These are phyloP conservation scores for Pangasius djambal DNA, from an alignment of 2,797 vertebrate genomes.

Conservation along the genomic window DNA sequence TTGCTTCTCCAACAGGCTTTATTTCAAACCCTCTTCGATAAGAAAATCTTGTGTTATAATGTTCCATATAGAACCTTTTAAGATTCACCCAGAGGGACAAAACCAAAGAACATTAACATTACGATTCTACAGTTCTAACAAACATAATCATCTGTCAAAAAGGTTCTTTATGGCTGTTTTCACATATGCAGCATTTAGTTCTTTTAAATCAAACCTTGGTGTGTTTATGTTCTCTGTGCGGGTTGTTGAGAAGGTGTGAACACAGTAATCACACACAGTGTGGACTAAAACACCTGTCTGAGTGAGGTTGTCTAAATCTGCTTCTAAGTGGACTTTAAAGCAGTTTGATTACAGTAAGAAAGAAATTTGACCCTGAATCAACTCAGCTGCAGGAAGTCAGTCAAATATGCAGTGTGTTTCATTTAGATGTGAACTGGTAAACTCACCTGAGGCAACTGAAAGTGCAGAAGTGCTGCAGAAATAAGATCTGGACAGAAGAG, in stretches of 20 bases:
- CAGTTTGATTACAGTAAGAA: constrained; percentile 12
- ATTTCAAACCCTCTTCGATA: neutral
- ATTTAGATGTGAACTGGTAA: neutral
- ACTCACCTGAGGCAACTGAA: neutral
- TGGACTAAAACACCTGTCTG: neutral
- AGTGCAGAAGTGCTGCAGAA: neutral
- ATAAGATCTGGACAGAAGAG: neutral
- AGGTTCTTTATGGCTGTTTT: neutral
- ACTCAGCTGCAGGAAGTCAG: neutral
- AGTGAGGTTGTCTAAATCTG: neutral
- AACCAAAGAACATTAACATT: neutral
- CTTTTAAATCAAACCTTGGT: neutral
- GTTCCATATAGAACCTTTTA: neutral
- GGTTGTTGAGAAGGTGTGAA: neutral
- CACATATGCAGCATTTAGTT: neutral
- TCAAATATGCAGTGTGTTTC: constrained; percentile 13
- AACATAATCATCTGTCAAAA: too few relatives aligned
- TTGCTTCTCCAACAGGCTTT: constrained; percentile 1
- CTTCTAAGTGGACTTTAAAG: neutral
- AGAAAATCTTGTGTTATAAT: constrained; percentile 11
- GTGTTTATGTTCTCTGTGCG: neutral
- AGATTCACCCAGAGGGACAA: neutral
- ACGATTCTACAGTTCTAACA: neutral
- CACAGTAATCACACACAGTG: constrained; percentile 10
- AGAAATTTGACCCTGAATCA: neutral